Conservation (phyloP, 2,113 vertebrate genomes). For the Ctenomys sociabilis region DNA sequence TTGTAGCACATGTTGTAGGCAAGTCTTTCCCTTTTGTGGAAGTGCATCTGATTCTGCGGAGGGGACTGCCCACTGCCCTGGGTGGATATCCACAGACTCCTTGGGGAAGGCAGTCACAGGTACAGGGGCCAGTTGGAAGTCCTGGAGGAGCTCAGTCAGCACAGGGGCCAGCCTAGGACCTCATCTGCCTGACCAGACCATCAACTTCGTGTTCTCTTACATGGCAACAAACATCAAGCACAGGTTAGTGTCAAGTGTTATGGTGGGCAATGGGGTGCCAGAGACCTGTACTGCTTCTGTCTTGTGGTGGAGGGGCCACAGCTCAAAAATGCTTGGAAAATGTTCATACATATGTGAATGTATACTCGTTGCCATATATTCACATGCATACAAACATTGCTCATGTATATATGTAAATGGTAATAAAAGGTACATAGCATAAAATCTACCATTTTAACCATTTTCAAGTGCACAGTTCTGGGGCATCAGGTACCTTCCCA, state of each 20-base stretch:
- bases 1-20: background rate
- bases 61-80: background rate
- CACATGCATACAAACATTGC: no score
- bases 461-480: background rate
- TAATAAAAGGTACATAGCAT: background rate
- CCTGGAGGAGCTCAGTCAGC: background rate
- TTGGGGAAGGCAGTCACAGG: no score
- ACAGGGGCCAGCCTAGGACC: background rate
- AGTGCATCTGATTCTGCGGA: background rate
- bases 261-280: background rate
- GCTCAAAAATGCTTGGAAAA: background rate
- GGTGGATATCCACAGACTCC: background rate
- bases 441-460: background rate
- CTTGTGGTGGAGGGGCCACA: background rate
- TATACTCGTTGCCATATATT: background rate
- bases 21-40: background rate
- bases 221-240: background rate
- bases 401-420: background rate
- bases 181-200: no score
- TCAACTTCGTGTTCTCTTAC: background rate
- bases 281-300: background rate
- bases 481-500: background rate
- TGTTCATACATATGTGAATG: no score
- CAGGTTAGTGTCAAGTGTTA: background rate
- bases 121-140: background rate